Evolutionary conservation across 2,888 invertebrate species (phyloP), one percentile per base, ranked within the genome.

Genomic region (Drosophila cyrtoloma): DNA sequence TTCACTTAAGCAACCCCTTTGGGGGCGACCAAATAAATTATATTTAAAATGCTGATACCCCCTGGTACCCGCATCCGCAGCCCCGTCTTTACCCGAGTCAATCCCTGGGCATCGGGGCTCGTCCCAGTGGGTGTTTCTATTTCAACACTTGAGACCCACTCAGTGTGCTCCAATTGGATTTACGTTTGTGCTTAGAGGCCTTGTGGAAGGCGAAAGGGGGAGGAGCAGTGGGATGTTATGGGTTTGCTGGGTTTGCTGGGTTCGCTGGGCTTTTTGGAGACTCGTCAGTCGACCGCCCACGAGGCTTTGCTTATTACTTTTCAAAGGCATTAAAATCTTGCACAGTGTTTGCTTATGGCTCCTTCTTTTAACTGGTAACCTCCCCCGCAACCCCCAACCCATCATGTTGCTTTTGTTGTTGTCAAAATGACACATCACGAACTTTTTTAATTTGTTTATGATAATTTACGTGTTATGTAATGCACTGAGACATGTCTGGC

Each of bases 381-480:
- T 16, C 9, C 26, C 47, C 47, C 16, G 9, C 26, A 32, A 32
- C 26, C 53, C 67, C 61, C 59, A 19, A n/a, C n/a, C 16, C 68
- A 28, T 14, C 37, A 16, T 51, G 52, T 6, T 47, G 5, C 44
- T 61, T 28, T 22, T 60, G 14, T 44, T 76, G 57, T 60, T 81
- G 81, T 82, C 81, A 86, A 89, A 86, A 79, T 84, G 89, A 89
- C 90, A 90, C 80, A 84, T 84, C 82, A 86, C 78, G 83, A 91
- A 91, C 79, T 90, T 90, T 84, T 92, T 83, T 92, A 91, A 92
- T 92, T 92, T 92, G 91, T 84, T 92, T 91, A 92, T 91, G 91
- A 90, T 92, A 92, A 92, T 92, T 85, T 91, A 83, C 78, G 91
- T 72, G 77, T 86, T 84, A 80, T 77, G 62, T 70, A 72, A 82